Base-by-base conservation (phyloP, 2,113 vertebrate species). In the Agelaius phoeniceus region DNA sequence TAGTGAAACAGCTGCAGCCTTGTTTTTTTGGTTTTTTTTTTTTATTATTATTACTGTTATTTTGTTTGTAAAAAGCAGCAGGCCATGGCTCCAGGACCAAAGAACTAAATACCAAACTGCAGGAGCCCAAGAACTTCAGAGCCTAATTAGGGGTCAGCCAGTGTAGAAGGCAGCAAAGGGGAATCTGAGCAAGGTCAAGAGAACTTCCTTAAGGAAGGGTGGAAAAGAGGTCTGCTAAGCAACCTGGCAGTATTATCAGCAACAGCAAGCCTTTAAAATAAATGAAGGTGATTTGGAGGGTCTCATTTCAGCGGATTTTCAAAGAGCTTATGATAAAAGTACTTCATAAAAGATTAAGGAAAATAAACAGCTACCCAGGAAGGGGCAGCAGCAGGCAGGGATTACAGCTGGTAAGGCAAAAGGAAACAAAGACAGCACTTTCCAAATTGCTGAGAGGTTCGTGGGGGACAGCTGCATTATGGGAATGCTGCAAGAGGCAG, bases 281-380 rank as follows among this genome's bases (percentile, higher is more conserved):
- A 84, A 97, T 96, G 97, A 98, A 97, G 96, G 88, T 92, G 96
- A 96, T 97, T 94, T 93, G 87, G 41, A 76, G 80, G 94, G 89
- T 69, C 81, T 94, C 96, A 98, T 97, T 96, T 96, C 96, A 90
- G 95, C 2, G 20, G 78, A 96, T 97, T 96, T 97, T 91, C 83
- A 81, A 94, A 96, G 14, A 88, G 51, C 90, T 81, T 87, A 76
- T 95, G 96, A 96, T 95, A 94, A 94, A 97, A 94, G 59, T 39
- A 87, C 79, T 95, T 96, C 63, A 31, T 77, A 74, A 96, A 96
- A 96, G 96, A 96, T 94, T 93, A 94, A 94, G 62, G 66, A 61
- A 96, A 94, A 96, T 88, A 97, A 97, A 97, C 6, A 73, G 65
- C 83, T 81, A 15, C 51, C 31, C 81, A 62, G 61, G 43, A 71